Conservation (phyloP, 2,888 invertebrate species). For the Noctua fimbriata region DNA sequence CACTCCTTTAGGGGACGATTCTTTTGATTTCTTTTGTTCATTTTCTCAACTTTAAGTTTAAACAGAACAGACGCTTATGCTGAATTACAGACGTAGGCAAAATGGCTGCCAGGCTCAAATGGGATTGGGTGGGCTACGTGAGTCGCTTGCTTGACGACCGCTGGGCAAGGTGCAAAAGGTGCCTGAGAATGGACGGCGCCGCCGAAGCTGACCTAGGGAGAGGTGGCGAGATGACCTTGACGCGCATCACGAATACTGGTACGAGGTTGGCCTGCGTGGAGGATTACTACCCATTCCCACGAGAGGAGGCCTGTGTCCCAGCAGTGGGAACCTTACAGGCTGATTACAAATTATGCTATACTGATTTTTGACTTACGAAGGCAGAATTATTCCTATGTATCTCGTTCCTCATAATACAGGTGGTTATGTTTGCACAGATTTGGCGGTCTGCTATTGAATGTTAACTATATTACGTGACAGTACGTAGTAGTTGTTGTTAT, state of each 20-base stretch:
- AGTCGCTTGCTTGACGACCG: background rate
- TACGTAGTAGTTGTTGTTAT: slow-evolving; percentile 37
- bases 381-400: background rate
- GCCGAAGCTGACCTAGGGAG: no score
- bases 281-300: background rate
- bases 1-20: background rate
- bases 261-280: background rate
- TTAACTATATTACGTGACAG: slow-evolving; percentile 63
- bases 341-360: background rate
- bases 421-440: slow-evolving; percentile 55
- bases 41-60: background rate
- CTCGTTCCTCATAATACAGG: slow-evolving; percentile 47
- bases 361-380: background rate
- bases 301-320: background rate
- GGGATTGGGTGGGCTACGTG: background rate
- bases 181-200: no score
- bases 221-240: background rate
- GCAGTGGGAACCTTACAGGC: background rate
- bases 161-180: background rate
- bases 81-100: background rate
- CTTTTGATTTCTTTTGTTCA: background rate
- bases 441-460: slow-evolving; percentile 72
- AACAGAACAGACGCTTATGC: background rate
- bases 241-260: background rate
- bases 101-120: background rate